Base-by-base conservation (phyloP, 1,140 invertebrate genomes). In the Batillaria attramentaria region DNA sequence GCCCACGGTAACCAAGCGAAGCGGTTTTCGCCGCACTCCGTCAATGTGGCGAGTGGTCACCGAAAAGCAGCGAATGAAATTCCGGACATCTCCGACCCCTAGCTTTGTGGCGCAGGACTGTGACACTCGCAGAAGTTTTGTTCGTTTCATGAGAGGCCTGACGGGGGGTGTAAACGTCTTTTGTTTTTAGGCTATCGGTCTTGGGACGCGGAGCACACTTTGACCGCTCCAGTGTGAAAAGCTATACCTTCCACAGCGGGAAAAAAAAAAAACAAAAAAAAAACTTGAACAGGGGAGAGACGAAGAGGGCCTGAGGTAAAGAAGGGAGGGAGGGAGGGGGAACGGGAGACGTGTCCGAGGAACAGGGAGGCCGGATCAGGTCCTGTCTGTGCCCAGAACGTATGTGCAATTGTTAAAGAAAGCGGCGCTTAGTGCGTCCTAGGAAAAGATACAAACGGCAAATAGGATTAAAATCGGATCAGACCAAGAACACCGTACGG, bases 361-460 rank as follows among this genome's bases (percentile, higher is more conserved):
- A 31, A 39, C 24, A 20, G 41, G 33, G 18, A 31, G 28, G 24
- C 24, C 41, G 68, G 68, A 46, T n/a, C 10, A 24, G n/a, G 41
- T 46, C 68, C 39, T 70, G 68, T 39, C 68, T 28, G 18, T n/a
- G n/a, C n/a, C n/a, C n/a, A n/a, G n/a, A n/a, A n/a, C 41, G 68
- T 46, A 70, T 70, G 68, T 70, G 68, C 68, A 70, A 70, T 31
- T 46, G 41, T 46, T 31, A 70, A 46, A 46, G 68, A 70, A 42
- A 42, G 24, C 35, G n/a, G 41, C 24, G 42, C 68, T 70, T 70
- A 70, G 68, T n/a, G n/a, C n/a, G n/a, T n/a, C n/a, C n/a, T n/a
- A n/a, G n/a, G n/a, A n/a, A n/a, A n/a, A n/a, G n/a, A n/a, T n/a
- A n/a, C n/a, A n/a, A n/a, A n/a, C n/a, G n/a, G n/a, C n/a, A n/a